Evolutionary conservation across 2,888 invertebrate genomes (phyloP), one percentile per base, ranked within the genome.

Genomic region (Eupithecia pulchellata): DNA sequence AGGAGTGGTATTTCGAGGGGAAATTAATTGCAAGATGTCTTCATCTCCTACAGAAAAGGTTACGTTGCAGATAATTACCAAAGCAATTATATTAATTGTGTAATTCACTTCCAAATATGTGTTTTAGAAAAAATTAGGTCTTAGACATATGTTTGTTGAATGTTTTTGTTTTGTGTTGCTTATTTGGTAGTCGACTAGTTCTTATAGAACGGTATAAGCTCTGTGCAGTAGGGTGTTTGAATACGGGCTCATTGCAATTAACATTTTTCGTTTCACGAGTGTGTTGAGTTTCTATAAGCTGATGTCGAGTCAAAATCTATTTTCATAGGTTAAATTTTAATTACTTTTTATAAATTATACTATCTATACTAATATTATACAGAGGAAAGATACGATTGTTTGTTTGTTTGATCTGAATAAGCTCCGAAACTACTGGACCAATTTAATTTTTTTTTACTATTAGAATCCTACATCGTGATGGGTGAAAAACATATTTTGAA

Each of bases 21-120:
- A 68, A 69, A 69, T 69, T 66, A 72, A 69, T 69, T 69, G 72
- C 72, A 64, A 66, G 64, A 72, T 72, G 69, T 69, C 69, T 69
- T 69, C 69, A 72, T 72, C 72, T 68, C 61, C 36, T 57, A 69
- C 69, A 65, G 69, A 69, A 72, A 72, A 72, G 69, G 69, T 69
- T 68, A 63, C 62, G 34, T 63, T 69, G 69, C 61, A 66, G 20
- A 64, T 72, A 67, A 72, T 72, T 72, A 66, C 52, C 11, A n/a
- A 30, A 32, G 17, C 62, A 72, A 72, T 67, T 67, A 64, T 32
- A n/a, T 60, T n/a, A 32, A 30, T 60, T 32, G 25, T 61, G 61
- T 61, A 61, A 66, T 66, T 64, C 13, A 55, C 27, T 39, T 27
- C 66, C 64, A 64, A 69, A 72, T 64, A 34, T 39, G 62, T 32